Evolutionary conservation across 2,888 invertebrate genomes (phyloP), one percentile per base, ranked within the genome.

Genomic region (Yponomeuta malinellus): DNA sequence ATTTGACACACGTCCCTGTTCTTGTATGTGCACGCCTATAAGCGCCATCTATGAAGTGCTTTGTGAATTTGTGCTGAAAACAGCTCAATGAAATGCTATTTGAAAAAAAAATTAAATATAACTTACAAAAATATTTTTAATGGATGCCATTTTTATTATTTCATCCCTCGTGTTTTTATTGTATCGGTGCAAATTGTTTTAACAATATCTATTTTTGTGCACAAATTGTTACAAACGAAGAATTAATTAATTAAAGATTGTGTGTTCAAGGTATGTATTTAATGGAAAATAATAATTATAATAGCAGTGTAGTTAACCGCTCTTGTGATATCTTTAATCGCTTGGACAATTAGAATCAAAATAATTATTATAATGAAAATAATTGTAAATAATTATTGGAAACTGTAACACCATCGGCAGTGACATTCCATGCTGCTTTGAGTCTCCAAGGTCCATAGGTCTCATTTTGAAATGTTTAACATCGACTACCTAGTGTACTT

Each of bases 401-500:
- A 70, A 63, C 10, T 48, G 29, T n/a, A 43, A 15, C 48, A 86
- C 88, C 72, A 76, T 77, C 89, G 52, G 5, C 15, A 59, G 52
- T 59, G 88, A 85, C 90, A 90, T 90, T 90, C 90, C 90, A 89
- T 84, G 84, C 84, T 81, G 75, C 74, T 79, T 78, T 73, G 33
- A 29, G 12, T 65, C 65, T 65, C 65, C 65, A 4, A 9, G 4
- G 64, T 64, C n/a, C 64, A 64, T 23, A 23, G 64, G 31, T 31
- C 10, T 31, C 29, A 65, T 31, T 65, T 65, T 12, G 9, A 65
- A 65, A 12, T 31, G 5, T 65, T 10, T 69, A 59, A 59, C 31
- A 63, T 69, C 52, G 52, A 31, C 33, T 43, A 43, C 43, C 43
- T 65, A 65, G 65, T 31, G 65, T 31, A 65, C 29, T 89, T 86